Evolutionary conservation across 2,113 vertebrate genomes (phyloP).

Genomic region (Excalfactoria chinensis): DNA sequence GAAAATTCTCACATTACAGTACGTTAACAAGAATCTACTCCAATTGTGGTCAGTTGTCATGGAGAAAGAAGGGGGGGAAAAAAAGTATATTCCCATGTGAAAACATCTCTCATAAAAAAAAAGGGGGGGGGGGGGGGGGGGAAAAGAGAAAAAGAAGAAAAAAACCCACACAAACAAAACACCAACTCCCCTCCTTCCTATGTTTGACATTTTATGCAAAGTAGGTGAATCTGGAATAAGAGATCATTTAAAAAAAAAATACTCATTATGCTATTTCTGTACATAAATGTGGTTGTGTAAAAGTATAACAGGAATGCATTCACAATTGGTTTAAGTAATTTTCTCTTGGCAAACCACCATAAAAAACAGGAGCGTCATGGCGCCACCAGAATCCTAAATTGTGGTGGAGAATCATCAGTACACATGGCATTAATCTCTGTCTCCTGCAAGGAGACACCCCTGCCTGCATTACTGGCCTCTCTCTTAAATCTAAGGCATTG

Average conservation of each 20-base stretch:
- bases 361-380: constrained; percentile 91
- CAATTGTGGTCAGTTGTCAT: constrained; percentile 83
- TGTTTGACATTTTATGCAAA: constrained; percentile 73
- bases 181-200: constrained; percentile 38
- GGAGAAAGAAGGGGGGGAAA: constrained; percentile 20
- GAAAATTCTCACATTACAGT: constrained; percentile 85
- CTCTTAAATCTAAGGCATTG: constrained; percentile 82
- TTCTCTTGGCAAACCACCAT: constrained; percentile 89
- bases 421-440: constrained; percentile 97
- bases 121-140: accelerated
- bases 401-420: constrained; percentile 88
- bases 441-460: constrained; percentile 86
- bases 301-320: constrained; percentile 85
- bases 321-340: constrained; percentile 91
- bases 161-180: background rate
- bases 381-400: constrained; percentile 94
- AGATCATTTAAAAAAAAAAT: constrained; percentile 82
- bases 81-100: constrained; percentile 73
- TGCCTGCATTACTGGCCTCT: constrained; percentile 85
- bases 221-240: constrained; percentile 81
- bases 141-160: background rate
- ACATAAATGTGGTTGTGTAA: constrained; percentile 80
- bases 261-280: constrained; percentile 84
- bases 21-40: constrained; percentile 80
- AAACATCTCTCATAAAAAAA: constrained; percentile 57